Conservation (phyloP, 2,797 vertebrate species). For the Rhabdomys pumilio region DNA sequence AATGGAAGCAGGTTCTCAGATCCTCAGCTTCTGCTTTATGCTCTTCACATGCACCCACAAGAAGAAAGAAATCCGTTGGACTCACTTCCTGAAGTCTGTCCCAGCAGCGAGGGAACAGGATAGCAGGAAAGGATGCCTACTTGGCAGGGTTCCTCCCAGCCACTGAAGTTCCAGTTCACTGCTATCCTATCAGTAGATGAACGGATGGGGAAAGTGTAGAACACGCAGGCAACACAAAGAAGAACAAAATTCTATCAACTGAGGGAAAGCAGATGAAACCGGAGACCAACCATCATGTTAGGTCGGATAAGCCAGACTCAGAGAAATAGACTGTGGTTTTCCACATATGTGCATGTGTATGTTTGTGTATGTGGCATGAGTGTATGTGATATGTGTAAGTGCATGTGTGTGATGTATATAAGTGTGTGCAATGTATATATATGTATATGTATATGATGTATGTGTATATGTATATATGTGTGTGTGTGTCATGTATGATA, state of each 20-base stretch:
- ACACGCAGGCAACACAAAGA: neutral
- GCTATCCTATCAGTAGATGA: neutral
- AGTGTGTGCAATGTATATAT: neutral
- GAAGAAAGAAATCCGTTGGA: neutral
- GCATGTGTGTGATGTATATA: neutral
- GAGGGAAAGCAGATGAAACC: neutral
- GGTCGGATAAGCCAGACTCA: neutral
- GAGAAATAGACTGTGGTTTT: neutral
- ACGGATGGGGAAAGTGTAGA: neutral
- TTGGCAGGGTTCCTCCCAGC: fast-evolving
- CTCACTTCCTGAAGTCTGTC: neutral
- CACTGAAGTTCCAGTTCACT: neutral
- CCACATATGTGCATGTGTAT: neutral
- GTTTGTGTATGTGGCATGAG: neutral
- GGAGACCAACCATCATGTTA: neutral
- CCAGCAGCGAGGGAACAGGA: neutral
- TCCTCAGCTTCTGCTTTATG: neutral
- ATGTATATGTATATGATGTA: neutral
- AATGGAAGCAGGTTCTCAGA: neutral
- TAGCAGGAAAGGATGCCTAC: neutral
- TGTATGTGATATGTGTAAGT: neutral
- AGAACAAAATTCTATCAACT: neutral
- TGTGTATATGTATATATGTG: neutral
- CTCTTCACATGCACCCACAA: neutral
- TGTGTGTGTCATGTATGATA: neutral